phyloP scores from a whole-genome alignment of 2,888 invertebrate genomes.

The Agelastica alni region DNA sequence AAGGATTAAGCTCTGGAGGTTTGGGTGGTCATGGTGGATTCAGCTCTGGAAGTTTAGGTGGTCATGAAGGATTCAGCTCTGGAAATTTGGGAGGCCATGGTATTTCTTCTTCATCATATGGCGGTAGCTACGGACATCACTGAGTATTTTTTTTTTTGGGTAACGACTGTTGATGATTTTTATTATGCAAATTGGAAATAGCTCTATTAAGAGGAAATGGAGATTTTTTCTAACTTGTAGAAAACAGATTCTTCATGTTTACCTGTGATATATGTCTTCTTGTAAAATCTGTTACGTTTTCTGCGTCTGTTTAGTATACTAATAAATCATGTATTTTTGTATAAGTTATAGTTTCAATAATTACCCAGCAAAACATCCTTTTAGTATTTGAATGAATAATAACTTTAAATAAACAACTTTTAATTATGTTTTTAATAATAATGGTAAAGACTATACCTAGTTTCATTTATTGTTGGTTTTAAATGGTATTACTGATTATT shows the following conservation, averaged over 20 bases:
- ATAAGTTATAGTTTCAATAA: not conserved
- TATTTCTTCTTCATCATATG: slow-evolving; percentile 22
- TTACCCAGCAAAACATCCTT: no score
- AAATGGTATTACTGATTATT: no score
- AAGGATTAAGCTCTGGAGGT: slow-evolving; percentile 10
- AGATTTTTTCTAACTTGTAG: slow-evolving; percentile 18
- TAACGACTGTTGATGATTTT: not conserved
- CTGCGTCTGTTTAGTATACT: not conserved
- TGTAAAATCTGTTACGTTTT: not conserved
- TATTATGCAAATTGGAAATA: slow-evolving; percentile 24
- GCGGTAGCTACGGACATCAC: slow-evolving; percentile 38
- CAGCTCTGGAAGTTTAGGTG: slow-evolving; percentile 29
- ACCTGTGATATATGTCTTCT: slow-evolving; percentile 12
- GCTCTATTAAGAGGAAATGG: slow-evolving; percentile 15
- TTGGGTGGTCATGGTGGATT: slow-evolving; percentile 32
- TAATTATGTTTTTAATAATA: not conserved
- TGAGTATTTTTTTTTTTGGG: slow-evolving; percentile 21
- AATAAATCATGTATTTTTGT: slow-evolving; percentile 17
- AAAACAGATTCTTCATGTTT: slow-evolving; percentile 17
- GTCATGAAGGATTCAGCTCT: slow-evolving; percentile 9
- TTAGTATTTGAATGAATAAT: not conserved
- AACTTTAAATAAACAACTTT: not conserved
- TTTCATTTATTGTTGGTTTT: no score
- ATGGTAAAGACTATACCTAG: no score
- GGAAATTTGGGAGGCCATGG: slow-evolving; percentile 28